Conservation (phyloP, 2,888 invertebrate genomes). For the Atherix ibis region DNA sequence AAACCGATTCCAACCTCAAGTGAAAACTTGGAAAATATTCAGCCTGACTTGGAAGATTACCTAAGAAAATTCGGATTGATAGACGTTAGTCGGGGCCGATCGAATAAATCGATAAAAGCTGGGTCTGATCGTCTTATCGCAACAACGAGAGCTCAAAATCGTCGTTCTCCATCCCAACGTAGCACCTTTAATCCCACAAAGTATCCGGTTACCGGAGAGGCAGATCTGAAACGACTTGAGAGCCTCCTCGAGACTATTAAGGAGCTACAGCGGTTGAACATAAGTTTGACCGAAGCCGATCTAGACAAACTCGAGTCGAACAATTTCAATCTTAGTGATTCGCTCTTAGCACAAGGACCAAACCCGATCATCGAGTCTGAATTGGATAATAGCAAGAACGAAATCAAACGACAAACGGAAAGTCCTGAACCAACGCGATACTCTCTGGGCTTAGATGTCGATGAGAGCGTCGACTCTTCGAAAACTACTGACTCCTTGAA, state of each 20-base stretch:
- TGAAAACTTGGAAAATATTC: slow-evolving; percentile 20
- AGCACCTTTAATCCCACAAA: slow-evolving; percentile 2
- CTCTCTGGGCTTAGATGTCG: slow-evolving; percentile 16
- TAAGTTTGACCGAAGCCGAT: slow-evolving; percentile 30
- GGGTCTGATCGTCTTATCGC: slow-evolving; percentile 4
- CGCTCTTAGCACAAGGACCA: slow-evolving; percentile 26
- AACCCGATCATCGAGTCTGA: slow-evolving; percentile 29
- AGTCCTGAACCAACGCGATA: slow-evolving; percentile 19
- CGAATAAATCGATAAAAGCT: slow-evolving; percentile 6
- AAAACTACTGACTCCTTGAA: slow-evolving; percentile 10
- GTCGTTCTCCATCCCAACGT: slow-evolving; percentile 1
- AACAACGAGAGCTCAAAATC: background rate
- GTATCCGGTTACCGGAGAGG: slow-evolving; percentile 24
- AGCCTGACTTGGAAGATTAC: slow-evolving; percentile 29
- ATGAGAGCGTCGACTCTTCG: slow-evolving; percentile 12
- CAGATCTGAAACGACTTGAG: slow-evolving; percentile 35
- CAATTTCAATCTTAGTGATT: slow-evolving; percentile 23
- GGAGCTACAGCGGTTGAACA: slow-evolving; percentile 29
- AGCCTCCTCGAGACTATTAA: slow-evolving; percentile 35
- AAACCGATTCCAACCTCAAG: slow-evolving; percentile 26
- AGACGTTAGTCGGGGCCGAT: slow-evolving; percentile 10
- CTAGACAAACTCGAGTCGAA: slow-evolving; percentile 28
- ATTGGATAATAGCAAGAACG: slow-evolving; percentile 28
- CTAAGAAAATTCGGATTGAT: slow-evolving; percentile 30
- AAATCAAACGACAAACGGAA: slow-evolving; percentile 34